Percentiles rank a stretch among this genome's conserved stretches.
Evolutionary conservation across 2,888 invertebrate species (phyloP).

Genomic region (Chaetogeoica ovagalla): DNA sequence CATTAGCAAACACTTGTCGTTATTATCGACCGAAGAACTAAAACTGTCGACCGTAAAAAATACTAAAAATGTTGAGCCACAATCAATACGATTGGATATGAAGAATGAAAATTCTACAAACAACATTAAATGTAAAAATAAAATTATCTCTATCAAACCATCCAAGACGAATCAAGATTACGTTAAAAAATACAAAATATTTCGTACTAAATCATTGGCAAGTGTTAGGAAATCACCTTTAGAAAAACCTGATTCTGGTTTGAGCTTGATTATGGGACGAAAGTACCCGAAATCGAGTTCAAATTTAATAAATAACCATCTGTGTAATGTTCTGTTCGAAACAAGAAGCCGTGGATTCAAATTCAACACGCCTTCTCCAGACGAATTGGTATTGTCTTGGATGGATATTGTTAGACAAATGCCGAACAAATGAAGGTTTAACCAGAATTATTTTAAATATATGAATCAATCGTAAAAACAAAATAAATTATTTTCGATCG

Average conservation of each 20-base stretch:
- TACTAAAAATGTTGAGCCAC: not conserved
- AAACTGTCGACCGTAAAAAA: slow-evolving; percentile 9
- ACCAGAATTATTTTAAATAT: no score
- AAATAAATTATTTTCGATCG: no score
- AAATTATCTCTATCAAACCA: not conserved
- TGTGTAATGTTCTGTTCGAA: slow-evolving; percentile 30
- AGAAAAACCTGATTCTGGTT: slow-evolving; percentile 40
- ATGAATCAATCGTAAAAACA: not conserved
- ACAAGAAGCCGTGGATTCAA: slow-evolving; percentile 35
- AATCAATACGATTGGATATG: not conserved
- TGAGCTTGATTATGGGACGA: slow-evolving; percentile 22
- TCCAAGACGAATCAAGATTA: not conserved
- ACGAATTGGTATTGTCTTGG: slow-evolving; percentile 44
- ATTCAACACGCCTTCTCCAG: slow-evolving; percentile 43
- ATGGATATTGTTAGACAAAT: slow-evolving; percentile 52
- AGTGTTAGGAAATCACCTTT: slow-evolving; percentile 36
- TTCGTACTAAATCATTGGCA: slow-evolving; percentile 29
- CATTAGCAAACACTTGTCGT: slow-evolving; percentile 44
- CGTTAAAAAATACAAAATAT: slow-evolving; percentile 27
- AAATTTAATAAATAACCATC: slow-evolving; percentile 38
- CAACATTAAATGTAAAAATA: not conserved
- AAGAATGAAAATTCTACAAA: slow-evolving; percentile 1
- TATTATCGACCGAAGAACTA: slow-evolving; percentile 20
- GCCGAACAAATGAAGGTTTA: slow-evolving; percentile 29
- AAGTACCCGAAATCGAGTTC: slow-evolving; percentile 45